Conservation (phyloP, 2,797 vertebrate genomes). For the Acanthurus lineatus region DNA sequence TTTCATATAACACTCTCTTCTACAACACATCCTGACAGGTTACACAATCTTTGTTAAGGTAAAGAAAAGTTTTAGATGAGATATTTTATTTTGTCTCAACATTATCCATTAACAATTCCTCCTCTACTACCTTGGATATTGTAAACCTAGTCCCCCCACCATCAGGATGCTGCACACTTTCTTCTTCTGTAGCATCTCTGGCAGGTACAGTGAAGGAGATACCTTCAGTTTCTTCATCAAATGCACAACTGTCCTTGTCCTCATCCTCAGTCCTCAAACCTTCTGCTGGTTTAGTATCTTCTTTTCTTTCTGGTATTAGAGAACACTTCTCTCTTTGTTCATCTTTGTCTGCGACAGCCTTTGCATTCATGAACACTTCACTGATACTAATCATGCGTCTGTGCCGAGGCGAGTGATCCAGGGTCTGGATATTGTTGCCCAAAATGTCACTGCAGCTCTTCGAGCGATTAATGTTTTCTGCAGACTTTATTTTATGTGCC, state of each 20-base stretch:
- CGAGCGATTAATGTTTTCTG: conserved; percentile 76
- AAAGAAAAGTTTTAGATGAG: background rate
- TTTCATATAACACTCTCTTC: background rate
- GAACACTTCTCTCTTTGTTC: conserved; percentile 18
- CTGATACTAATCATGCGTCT: conserved; percentile 82
- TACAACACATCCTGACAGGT: background rate
- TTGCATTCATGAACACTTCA: conserved; percentile 78
- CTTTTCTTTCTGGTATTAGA: conserved; percentile 70
- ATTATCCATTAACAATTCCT: conserved; percentile 30
- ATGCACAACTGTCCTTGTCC: conserved; percentile 74
- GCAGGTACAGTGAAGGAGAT: conserved; percentile 83
- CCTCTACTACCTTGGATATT: conserved; percentile 76
- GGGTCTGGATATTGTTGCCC: conserved; percentile 76
- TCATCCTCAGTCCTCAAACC: conserved; percentile 74
- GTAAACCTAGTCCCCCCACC: conserved; percentile 74
- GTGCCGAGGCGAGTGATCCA: conserved; percentile 82
- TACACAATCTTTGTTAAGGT: background rate
- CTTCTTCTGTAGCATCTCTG: conserved; percentile 70
- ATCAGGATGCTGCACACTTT: conserved; percentile 36
- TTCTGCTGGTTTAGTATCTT: conserved; percentile 56
- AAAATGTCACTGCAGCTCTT: conserved; percentile 82
- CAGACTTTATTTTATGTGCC: conserved; percentile 52
- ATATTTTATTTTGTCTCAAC: conserved; percentile 65
- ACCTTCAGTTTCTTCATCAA: conserved; percentile 81
- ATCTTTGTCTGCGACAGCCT: background rate